phyloP scores from a whole-genome alignment of 2,113 vertebrate genomes.

The Phylloscopus trochilus region DNA sequence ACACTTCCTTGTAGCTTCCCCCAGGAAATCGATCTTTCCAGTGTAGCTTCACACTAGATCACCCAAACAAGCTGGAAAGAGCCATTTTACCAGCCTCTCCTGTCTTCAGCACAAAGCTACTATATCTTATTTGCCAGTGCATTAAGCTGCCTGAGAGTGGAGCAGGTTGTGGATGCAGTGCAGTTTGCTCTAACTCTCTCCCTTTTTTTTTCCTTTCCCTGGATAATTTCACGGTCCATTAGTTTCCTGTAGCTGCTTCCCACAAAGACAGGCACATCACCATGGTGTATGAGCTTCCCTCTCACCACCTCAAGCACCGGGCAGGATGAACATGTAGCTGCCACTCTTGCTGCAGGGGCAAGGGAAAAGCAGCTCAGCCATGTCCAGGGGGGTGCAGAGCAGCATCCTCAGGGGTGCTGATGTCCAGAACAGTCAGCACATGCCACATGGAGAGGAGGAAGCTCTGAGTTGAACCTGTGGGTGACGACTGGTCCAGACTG shows the following conservation, averaged over 20 bases:
- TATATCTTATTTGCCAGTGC: neutral
- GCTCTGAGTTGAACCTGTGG: neutral
- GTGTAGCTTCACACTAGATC: neutral
- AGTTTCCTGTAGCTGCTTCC: neutral
- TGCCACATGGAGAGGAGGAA: fast-evolving
- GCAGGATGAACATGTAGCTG: neutral
- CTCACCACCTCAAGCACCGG: fast-evolving
- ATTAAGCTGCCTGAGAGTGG: neutral
- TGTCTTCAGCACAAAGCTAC: neutral
- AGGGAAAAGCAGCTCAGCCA: fast-evolving
- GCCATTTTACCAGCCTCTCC: neutral
- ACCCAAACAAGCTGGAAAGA: neutral
- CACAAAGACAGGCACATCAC: neutral
- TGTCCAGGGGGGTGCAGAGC: neutral
- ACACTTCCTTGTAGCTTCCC: neutral
- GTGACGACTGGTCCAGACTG: neutral
- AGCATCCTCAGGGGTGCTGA: neutral
- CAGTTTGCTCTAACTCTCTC: neutral
- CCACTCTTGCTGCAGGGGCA: neutral
- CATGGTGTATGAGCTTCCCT: neutral
- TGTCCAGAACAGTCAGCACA: too few species aligned
- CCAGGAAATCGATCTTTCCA: neutral
- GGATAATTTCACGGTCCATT: constrained; percentile 38
- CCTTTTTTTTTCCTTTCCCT: neutral
- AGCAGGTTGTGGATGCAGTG: neutral